Conservation (phyloP, 2,113 vertebrate species). For the Abramis brama region DNA sequence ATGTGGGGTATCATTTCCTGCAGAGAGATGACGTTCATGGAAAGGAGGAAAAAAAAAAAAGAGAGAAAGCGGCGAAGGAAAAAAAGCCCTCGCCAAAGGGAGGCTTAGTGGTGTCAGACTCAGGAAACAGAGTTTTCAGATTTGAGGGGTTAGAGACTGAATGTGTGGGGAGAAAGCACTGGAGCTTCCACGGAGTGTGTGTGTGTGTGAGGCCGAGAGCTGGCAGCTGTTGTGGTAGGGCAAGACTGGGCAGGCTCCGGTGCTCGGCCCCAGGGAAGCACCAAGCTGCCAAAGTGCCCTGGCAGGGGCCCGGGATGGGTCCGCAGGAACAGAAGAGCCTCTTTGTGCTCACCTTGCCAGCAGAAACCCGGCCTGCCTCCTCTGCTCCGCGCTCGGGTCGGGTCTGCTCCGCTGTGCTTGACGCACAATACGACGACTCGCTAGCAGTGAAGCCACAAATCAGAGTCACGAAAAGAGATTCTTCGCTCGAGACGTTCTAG, state of each 20-base stretch:
- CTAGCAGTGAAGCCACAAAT: conserved; percentile 10
- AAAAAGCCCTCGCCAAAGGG: conserved; percentile 53
- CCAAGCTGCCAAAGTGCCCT: conserved; percentile 60
- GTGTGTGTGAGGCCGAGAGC: conserved; percentile 53
- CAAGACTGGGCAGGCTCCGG: conserved; percentile 55
- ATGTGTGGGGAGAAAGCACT: conserved; percentile 34
- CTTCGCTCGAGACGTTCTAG: conserved; percentile 31
- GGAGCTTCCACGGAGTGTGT: conserved; percentile 29
- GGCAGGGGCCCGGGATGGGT: conserved; percentile 49
- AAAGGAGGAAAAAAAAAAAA: conserved; percentile 48
- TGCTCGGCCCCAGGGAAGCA: conserved; percentile 53
- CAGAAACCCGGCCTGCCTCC: conserved; percentile 37
- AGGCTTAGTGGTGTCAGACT: conserved; percentile 61
- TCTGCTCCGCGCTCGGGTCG: not conserved
- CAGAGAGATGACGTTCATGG: conserved; percentile 66
- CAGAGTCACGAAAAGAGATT: conserved; percentile 44
- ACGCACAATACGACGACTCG: not conserved
- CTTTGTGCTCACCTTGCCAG: conserved; percentile 59
- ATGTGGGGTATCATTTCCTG: conserved; percentile 68
- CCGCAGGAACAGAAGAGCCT: conserved; percentile 55
- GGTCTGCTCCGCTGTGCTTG: conserved; percentile 19
- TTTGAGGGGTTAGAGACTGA: conserved; percentile 55
- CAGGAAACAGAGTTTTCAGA: conserved; percentile 56
- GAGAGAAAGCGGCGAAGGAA: conserved; percentile 50
- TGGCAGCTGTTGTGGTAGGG: conserved; percentile 54